Conservation (phyloP, 1,140 invertebrate species). For the Brachionus angularis region DNA sequence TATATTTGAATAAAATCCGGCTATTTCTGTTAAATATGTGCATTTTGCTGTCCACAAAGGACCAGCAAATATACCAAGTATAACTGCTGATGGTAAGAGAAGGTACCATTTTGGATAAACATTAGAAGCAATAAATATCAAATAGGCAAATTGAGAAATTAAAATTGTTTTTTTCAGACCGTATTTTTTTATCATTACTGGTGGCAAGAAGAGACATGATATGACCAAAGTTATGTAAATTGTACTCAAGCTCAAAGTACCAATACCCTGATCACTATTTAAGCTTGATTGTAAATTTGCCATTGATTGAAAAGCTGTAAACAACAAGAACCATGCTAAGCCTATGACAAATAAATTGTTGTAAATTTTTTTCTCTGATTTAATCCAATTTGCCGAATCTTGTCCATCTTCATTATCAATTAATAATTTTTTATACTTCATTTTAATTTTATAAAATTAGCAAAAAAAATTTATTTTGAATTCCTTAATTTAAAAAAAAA, state of each 20-base stretch:
- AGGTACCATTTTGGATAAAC: conserved; percentile 72
- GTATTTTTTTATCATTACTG: conserved; percentile 70
- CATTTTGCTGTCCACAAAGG: conserved; percentile 95
- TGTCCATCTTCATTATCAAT: no score
- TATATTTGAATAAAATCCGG: conserved; percentile 66
- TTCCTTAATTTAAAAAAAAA: no score
- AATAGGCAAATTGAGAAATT: conserved; percentile 82
- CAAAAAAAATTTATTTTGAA: no score
- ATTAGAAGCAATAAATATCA: conserved; percentile 84
- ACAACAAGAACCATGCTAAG: conserved; percentile 18
- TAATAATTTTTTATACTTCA: no score
- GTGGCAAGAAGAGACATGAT: conserved; percentile 86
- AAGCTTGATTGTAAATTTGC: conserved; percentile 35
- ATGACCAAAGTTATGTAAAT: conserved; percentile 84
- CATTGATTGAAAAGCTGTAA: conserved; percentile 20
- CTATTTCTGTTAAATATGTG: conserved; percentile 86
- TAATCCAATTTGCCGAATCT: conserved; percentile 17
- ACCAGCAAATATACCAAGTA: conserved; percentile 80
- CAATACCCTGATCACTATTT: conserved; percentile 27
- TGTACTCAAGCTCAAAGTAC: conserved; percentile 64
- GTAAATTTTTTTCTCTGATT: background rate
- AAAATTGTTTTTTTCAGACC: conserved; percentile 92
- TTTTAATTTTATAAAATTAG: no score
- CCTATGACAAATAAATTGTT: conserved; percentile 22
- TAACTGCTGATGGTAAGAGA: conserved; percentile 66